phyloP scores from a whole-genome alignment of 2,797 vertebrate species.

The Glyptemys insculpta region DNA sequence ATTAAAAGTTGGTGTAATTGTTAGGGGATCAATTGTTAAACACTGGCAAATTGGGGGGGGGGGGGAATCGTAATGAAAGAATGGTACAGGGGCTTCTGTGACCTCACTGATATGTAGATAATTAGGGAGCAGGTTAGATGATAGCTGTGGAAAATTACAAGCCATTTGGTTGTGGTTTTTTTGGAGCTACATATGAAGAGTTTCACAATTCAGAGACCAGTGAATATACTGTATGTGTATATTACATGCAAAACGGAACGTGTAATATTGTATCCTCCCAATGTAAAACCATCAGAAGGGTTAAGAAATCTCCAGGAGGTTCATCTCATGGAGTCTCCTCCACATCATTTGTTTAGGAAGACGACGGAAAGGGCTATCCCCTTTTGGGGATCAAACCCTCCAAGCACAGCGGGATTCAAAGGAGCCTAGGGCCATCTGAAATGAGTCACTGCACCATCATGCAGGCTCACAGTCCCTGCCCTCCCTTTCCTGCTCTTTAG shows the following conservation, averaged over 20 bases:
- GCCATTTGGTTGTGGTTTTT: background rate
- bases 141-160: slow-evolving; percentile 26
- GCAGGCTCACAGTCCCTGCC: background rate
- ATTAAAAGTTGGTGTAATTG: slow-evolving; percentile 53
- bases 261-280: background rate
- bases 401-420: background rate
- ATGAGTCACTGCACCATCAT: background rate
- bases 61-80: slow-evolving; percentile 38
- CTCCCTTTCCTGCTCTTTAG: background rate
- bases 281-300: background rate
- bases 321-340: background rate
- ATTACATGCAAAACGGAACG: background rate
- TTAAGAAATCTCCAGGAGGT: background rate
- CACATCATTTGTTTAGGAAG: background rate
- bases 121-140: slow-evolving; percentile 29
- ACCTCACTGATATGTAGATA: slow-evolving; percentile 41
- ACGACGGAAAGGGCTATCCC: background rate
- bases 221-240: background rate
- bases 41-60: slow-evolving; percentile 31
- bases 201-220: background rate
- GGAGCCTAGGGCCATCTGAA: background rate
- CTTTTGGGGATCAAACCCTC: background rate
- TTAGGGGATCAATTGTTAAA: slow-evolving; percentile 70
- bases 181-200: background rate
- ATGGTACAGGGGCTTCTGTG: slow-evolving; percentile 12